Evolutionary conservation across 1,140 invertebrate species (phyloP), one percentile per base, ranked within the genome.

Genomic region (Lasioglossum albipes): DNA sequence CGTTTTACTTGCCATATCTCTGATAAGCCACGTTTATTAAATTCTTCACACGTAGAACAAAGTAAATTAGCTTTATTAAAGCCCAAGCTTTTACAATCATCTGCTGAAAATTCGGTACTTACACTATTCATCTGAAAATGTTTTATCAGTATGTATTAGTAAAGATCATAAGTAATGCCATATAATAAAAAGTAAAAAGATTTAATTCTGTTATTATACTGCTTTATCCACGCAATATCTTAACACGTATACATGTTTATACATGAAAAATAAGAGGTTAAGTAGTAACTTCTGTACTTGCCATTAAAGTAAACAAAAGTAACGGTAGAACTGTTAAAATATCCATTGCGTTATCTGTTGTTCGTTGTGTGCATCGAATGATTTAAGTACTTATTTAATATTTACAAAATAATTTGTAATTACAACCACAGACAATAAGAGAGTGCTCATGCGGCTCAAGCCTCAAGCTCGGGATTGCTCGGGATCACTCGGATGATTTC

Each of bases 21-120:
- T 74, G 95, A 94, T 72, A 99, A 93, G 69, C 96, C 95, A 92
- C 96, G 97, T 83, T 97, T 95, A 74, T 95, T 95, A 41, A 98
- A 93, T 90, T 97, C 96, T 88, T 98, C 96, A 94, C 98, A 99
- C 0, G 96, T 97, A 12, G 97, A 97, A 92, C 98, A 99, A 85
- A 97, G 92, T 75, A 99, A 93, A 92, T 97, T 97, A 6, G 96
- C 95, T 94, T 97, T 97, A 66, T 97, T 97, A 80, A 98, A 97
- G 20, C 98, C 98, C 66, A 98, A 90, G n/a, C 94, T 93, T 90
- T 95, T 95, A 92, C 98, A 99, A 90, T 98, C 97, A 91, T 97
- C 96, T 49, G 95, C 94, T 7, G 96, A 94, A 91, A 96, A 96
- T 89, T 97, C 95, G n/a, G 93, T 88, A 49, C 42, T 69, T 13